Conservation (phyloP, 2,797 vertebrate genomes). For the Nasua narica region DNA sequence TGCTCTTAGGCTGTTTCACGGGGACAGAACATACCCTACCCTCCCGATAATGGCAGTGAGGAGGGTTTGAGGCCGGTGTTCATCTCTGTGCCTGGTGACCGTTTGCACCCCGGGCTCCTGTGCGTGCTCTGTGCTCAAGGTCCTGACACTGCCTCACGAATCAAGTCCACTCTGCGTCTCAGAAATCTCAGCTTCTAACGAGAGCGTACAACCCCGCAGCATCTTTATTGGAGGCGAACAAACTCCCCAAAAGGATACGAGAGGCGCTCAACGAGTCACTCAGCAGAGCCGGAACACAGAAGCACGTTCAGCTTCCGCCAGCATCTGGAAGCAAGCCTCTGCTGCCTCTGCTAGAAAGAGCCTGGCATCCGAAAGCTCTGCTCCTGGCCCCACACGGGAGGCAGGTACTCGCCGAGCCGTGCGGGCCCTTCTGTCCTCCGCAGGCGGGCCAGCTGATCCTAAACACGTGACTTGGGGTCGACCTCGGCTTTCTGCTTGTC, state of each 20-base stretch:
- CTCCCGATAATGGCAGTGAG: background rate
- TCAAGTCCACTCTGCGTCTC: background rate
- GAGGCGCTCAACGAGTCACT: background rate
- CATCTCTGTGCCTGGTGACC: background rate
- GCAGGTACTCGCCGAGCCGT: accelerated
- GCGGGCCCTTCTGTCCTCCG: background rate
- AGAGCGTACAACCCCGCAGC: background rate
- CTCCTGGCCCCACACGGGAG: accelerated
- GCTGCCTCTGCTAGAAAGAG: background rate
- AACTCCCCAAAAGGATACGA: conserved; percentile 10
- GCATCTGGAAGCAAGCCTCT: background rate
- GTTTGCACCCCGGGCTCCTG: background rate
- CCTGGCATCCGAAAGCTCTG: background rate
- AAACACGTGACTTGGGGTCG: accelerated
- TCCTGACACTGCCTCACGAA: background rate
- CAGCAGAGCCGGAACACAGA: background rate
- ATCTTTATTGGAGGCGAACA: background rate
- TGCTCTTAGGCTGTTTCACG: background rate
- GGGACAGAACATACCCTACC: background rate
- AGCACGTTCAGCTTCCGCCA: background rate
- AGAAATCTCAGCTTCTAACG: background rate
- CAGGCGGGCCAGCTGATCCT: accelerated
- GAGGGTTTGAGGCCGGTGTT: background rate
- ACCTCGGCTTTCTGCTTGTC: background rate
- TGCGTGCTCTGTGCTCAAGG: background rate